Evolutionary conservation across 2,888 invertebrate genomes (phyloP).

Genomic region (Microctonus brassicae): DNA sequence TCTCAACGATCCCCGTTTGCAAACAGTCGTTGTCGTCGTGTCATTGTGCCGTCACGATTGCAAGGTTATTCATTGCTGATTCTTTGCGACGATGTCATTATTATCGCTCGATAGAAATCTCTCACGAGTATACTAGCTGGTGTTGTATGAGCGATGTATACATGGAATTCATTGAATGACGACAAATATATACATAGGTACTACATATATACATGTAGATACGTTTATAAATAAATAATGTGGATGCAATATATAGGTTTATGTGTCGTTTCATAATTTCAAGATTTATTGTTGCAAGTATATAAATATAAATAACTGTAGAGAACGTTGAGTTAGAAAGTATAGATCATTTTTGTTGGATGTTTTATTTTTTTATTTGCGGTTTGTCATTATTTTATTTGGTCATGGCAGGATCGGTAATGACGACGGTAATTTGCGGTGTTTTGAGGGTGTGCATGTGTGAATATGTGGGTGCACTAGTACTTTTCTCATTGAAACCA

Average conservation of each 20-base stretch:
- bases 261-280: slow-evolving; percentile 23
- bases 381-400: slow-evolving; percentile 34
- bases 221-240: slow-evolving; percentile 27
- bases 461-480: slow-evolving; percentile 30
- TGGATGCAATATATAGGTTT: slow-evolving; percentile 24
- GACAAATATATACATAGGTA: slow-evolving; percentile 21
- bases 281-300: no score
- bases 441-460: background rate
- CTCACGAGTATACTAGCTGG: slow-evolving; percentile 30
- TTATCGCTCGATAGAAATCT: slow-evolving; percentile 67
- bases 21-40: slow-evolving; percentile 62
- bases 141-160: slow-evolving; percentile 10
- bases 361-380: background rate
- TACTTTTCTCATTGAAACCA: slow-evolving; percentile 48
- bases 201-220: slow-evolving; percentile 14
- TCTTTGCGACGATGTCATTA: slow-evolving; percentile 66
- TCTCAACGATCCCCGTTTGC: slow-evolving; percentile 51
- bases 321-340: no score
- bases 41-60: slow-evolving; percentile 67
- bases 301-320: background rate
- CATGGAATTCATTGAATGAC: slow-evolving; percentile 34
- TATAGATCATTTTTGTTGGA: no score
- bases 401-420: slow-evolving; percentile 15
- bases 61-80: slow-evolving; percentile 69
- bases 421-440: slow-evolving; percentile 5